Percentiles rank a stretch among this genome's conserved stretches.
These are phyloP conservation scores for Erpetoichthys calabaricus DNA, from an alignment of 2,797 vertebrate species.

Conservation along the genomic window DNA sequence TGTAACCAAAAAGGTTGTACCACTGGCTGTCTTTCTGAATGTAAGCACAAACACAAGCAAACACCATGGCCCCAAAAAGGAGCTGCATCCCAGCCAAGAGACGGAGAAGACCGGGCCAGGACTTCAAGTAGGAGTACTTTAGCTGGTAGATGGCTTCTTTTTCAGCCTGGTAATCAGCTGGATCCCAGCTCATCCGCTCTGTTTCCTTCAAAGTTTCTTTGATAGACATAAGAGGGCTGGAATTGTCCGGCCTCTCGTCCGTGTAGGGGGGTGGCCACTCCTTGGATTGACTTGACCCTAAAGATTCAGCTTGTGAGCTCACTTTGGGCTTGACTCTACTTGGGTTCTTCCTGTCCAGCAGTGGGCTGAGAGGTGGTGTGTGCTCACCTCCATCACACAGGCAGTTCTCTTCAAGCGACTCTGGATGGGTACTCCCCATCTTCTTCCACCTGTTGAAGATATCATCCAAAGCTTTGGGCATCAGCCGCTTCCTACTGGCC, in stretches of 20 bases:
- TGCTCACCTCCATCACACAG: conserved; percentile 39
- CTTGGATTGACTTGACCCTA: conserved; percentile 13
- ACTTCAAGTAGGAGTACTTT: conserved; percentile 55
- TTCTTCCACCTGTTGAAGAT: conserved; percentile 23
- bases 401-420: conserved; percentile 22
- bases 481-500: conserved; percentile 29
- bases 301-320: conserved; percentile 4
- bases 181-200: conserved; percentile 34
- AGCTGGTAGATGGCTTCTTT: conserved; percentile 43
- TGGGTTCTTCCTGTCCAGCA: conserved; percentile 20
- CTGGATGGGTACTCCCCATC: conserved; percentile 16
- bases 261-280: conserved; percentile 16
- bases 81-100: conserved; percentile 52
- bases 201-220: conserved; percentile 28
- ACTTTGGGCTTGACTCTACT: conserved; percentile 5
- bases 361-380: conserved; percentile 46
- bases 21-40: conserved; percentile 61
- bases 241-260: conserved; percentile 10
- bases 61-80: conserved; percentile 53
- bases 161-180: conserved; percentile 45
- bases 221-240: neutral
- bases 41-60: conserved; percentile 56
- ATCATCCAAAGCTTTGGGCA: conserved; percentile 38
- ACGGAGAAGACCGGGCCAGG: conserved; percentile 54
- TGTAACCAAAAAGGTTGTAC: conserved; percentile 39